phyloP scores from a whole-genome alignment of 1,140 invertebrate species.

The Euura saliciscinereae region DNA sequence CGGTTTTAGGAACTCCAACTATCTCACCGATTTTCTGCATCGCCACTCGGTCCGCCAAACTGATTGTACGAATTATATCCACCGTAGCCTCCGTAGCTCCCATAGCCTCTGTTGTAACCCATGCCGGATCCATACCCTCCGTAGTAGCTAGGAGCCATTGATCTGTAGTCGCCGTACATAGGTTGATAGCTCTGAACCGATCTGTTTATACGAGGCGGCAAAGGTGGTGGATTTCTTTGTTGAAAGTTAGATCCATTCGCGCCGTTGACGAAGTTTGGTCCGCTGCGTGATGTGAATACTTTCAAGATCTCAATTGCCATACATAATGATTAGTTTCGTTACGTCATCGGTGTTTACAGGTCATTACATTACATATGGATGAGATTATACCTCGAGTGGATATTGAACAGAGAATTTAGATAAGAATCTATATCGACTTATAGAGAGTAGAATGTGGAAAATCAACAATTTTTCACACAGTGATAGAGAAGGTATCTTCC shows the following conservation, averaged over 20 bases:
- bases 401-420: conserved; percentile 10
- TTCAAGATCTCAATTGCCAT: no score
- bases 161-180: conserved; percentile 42
- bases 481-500: no score
- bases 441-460: not conserved
- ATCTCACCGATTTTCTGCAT: conserved; percentile 66
- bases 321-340: no score
- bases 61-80: conserved; percentile 49
- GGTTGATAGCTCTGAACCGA: conserved; percentile 28
- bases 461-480: no score
- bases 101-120: conserved; percentile 38
- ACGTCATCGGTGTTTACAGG: no score
- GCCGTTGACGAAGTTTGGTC: conserved; percentile 22
- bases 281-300: not conserved
- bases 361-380: no score
- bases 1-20: conserved; percentile 3
- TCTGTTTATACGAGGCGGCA: conserved; percentile 42
- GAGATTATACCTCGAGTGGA: no score
- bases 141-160: conserved; percentile 43
- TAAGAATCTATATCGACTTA: not conserved
- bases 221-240: conserved; percentile 37
- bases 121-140: conserved; percentile 38
- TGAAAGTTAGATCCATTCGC: conserved; percentile 24
- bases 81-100: conserved; percentile 36
- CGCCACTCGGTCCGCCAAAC: conserved; percentile 58